These are phyloP conservation scores for Dinothrombium tinctorium DNA, from an alignment of 1,140 invertebrate genomes.

Conservation along the genomic window DNA sequence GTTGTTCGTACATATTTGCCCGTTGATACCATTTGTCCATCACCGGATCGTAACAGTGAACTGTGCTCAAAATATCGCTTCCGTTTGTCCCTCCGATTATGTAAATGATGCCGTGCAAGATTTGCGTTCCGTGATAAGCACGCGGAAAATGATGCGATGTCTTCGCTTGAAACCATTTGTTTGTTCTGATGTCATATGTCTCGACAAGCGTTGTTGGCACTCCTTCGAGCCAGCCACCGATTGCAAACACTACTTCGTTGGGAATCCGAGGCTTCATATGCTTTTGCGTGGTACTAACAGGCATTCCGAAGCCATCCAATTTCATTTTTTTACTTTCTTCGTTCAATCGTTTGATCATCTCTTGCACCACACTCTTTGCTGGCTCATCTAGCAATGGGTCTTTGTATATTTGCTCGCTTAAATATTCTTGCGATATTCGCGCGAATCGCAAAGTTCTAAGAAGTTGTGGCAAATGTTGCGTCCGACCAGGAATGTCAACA, in stretches of 20 bases:
- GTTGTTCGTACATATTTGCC: slow-evolving; percentile 6
- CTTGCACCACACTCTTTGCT: not conserved
- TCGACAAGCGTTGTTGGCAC: slow-evolving; percentile 44
- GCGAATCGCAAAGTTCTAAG: not conserved
- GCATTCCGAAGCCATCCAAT: slow-evolving; percentile 3
- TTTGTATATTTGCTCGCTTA: not conserved
- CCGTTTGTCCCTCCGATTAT: slow-evolving; percentile 51
- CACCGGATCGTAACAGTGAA: slow-evolving; percentile 37
- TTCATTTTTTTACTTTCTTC: not conserved
- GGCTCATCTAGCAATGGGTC: not conserved
- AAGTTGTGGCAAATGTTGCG: not conserved
- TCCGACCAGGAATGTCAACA: not conserved
- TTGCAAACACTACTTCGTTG: slow-evolving; percentile 40
- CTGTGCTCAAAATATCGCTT: slow-evolving; percentile 39
- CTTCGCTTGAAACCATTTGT: slow-evolving; percentile 30
- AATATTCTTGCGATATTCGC: not conserved
- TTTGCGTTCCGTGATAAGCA: slow-evolving; percentile 46
- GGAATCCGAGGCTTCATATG: slow-evolving; percentile 38
- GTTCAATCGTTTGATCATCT: not conserved
- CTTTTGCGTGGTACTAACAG: slow-evolving; percentile 25
- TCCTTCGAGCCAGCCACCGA: slow-evolving; percentile 48
- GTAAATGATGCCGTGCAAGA: slow-evolving; percentile 39
- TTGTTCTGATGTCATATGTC: slow-evolving; percentile 47
- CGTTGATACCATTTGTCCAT: not conserved
- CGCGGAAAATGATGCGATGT: slow-evolving; percentile 31